A percentile compares a stretch with the other conserved stretches of the same genome.
Conservation (phyloP, 2,797 vertebrate species). For the Cossypha niveicapilla region DNA sequence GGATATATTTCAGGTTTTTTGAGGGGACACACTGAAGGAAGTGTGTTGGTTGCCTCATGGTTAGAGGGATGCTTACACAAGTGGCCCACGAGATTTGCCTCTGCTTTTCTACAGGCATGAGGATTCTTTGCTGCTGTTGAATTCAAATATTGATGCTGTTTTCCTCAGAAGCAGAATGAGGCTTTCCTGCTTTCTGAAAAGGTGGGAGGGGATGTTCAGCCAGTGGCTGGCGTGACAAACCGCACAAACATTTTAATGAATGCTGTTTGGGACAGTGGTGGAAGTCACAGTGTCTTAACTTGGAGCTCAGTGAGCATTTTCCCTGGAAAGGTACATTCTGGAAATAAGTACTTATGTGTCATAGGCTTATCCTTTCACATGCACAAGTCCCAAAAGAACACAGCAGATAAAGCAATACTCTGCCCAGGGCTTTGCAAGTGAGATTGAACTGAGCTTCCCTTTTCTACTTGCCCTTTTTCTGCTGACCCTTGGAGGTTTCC, state of each 20-base stretch:
- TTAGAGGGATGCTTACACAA: not conserved
- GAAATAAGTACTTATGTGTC: accelerated
- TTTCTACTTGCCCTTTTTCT: not conserved
- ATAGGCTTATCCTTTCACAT: not conserved
- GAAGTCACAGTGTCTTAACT: not conserved
- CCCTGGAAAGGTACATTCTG: not conserved
- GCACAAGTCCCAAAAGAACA: not conserved
- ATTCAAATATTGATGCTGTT: not conserved
- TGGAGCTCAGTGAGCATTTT: not conserved
- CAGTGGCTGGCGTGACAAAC: accelerated
- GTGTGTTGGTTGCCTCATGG: not conserved
- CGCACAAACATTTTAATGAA: not conserved
- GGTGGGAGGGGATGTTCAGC: not conserved
- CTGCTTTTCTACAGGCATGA: not conserved
- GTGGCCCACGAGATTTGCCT: not conserved
- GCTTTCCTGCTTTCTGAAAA: not conserved
- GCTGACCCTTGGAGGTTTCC: not conserved
- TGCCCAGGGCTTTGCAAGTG: not conserved
- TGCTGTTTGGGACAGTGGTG: not conserved
- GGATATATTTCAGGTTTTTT: not conserved
- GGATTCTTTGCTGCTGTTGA: not conserved
- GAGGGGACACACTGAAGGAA: not conserved
- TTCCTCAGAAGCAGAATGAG: not conserved
- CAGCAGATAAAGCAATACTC: not conserved
- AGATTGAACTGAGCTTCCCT: not conserved